phyloP scores from a whole-genome alignment of 2,888 invertebrate species.

The Stomorhina lunata region DNA sequence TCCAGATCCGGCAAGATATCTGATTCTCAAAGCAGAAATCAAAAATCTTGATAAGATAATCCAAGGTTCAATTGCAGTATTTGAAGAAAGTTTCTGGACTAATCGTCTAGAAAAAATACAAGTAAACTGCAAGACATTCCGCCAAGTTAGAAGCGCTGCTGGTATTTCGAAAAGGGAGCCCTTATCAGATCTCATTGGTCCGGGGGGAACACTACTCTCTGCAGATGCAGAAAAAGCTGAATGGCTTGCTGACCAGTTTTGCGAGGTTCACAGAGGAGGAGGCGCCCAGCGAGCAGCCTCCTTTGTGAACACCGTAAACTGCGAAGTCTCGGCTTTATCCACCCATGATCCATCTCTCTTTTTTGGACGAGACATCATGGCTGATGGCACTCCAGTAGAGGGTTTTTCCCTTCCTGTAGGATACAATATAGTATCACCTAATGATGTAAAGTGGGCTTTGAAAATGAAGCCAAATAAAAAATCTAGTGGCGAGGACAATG shows the following conservation, averaged over 20 bases:
- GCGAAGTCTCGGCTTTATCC: background rate
- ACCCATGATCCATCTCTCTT: too few species aligned
- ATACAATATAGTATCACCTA: background rate
- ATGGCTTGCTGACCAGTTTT: background rate
- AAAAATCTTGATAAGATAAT: too few species aligned
- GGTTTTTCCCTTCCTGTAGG: too few species aligned
- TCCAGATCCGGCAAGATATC: too few species aligned
- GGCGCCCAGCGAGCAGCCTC: background rate
- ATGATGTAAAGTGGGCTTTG: background rate
- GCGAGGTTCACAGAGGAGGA: background rate
- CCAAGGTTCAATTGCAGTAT: too few species aligned
- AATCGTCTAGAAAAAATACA: too few species aligned
- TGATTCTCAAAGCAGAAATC: too few species aligned
- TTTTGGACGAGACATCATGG: background rate
- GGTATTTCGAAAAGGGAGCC: background rate
- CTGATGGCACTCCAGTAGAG: background rate
- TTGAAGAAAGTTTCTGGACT: too few species aligned
- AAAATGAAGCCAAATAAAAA: background rate
- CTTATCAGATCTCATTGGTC: too few species aligned
- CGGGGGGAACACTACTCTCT: too few species aligned
- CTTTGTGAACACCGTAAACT: background rate
- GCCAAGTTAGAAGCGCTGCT: background rate
- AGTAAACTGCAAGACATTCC: too few species aligned
- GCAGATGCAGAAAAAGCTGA: too few species aligned
- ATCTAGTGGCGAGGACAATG: background rate